Percentiles rank a stretch among this genome's conserved stretches.
phyloP scores from a whole-genome alignment of 2,113 vertebrate genomes.

The Brachyhypopomus gauderio region DNA sequence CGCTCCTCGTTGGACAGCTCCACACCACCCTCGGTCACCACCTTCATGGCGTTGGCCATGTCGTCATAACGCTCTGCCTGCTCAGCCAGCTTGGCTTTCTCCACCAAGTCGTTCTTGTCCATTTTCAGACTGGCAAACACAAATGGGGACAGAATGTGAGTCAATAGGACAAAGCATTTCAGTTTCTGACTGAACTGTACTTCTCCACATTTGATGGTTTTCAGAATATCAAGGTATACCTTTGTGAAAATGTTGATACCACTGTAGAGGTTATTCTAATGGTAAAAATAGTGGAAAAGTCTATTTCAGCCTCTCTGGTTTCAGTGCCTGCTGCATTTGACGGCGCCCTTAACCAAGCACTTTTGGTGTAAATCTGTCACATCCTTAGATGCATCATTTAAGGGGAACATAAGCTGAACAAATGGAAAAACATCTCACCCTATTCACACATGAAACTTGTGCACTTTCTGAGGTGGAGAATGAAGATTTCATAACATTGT shows the following conservation, averaged over 20 bases:
- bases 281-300: too few relatives aligned
- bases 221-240: not conserved
- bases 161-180: not conserved
- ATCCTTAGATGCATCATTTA: not conserved
- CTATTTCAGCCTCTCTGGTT: not conserved
- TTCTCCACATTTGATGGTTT: not conserved
- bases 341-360: not conserved
- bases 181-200: not conserved
- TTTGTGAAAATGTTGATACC: not conserved
- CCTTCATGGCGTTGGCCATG: slow-evolving; percentile 97
- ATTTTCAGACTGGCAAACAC: slow-evolving; percentile 76
- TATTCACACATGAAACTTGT: not conserved
- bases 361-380: not conserved
- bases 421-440: not conserved
- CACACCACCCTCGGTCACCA: slow-evolving; percentile 88
- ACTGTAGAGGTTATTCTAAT: not conserved
- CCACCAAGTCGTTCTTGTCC: slow-evolving; percentile 97
- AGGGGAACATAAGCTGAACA: not conserved
- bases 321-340: not conserved
- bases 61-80: slow-evolving; percentile 99
- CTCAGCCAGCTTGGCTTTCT: slow-evolving; percentile 97
- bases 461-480: not conserved
- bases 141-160: not conserved
- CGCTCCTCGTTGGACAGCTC: slow-evolving; percentile 97
- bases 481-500: not conserved